These are phyloP conservation scores for Catocala fraxini DNA, from an alignment of 2,888 invertebrate genomes.

Conservation along the genomic window DNA sequence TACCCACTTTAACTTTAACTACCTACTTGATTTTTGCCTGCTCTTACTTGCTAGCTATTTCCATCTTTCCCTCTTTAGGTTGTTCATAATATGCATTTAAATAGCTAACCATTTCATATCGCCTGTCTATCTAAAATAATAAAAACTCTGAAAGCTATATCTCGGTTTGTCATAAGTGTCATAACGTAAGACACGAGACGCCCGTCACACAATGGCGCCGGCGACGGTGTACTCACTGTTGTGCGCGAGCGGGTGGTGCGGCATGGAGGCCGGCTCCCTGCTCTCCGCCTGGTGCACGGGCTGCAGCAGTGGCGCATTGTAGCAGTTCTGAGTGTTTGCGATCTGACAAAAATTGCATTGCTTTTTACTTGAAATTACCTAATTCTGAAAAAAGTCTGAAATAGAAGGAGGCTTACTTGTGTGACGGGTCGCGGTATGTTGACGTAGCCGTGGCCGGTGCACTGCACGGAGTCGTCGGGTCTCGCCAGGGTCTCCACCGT, in stretches of 20 bases:
- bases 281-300: slow-evolving; percentile 67
- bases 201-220: too few relatives aligned
- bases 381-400: not conserved
- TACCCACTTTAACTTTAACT: too few relatives aligned
- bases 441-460: slow-evolving; percentile 74
- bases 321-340: slow-evolving; percentile 76
- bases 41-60: too few relatives aligned
- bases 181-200: too few relatives aligned
- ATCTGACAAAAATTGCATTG: slow-evolving; percentile 56
- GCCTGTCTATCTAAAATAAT: too few relatives aligned
- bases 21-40: too few relatives aligned
- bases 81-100: too few relatives aligned
- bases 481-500: slow-evolving; percentile 65
- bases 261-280: slow-evolving; percentile 60
- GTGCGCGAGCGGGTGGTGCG: slow-evolving; percentile 70
- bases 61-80: too few relatives aligned
- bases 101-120: too few relatives aligned
- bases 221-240: slow-evolving; percentile 60
- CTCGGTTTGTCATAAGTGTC: not conserved
- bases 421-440: slow-evolving; percentile 75
- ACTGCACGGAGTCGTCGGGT: slow-evolving; percentile 69
- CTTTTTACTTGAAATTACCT: not conserved
- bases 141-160: too few relatives aligned
- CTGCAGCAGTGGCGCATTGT: slow-evolving; percentile 80
- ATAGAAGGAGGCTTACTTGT: slow-evolving; percentile 60